Evolutionary conservation across 64 coral and sea anemone species (phyloP).

Genomic region (Actinia tenebrosa): DNA sequence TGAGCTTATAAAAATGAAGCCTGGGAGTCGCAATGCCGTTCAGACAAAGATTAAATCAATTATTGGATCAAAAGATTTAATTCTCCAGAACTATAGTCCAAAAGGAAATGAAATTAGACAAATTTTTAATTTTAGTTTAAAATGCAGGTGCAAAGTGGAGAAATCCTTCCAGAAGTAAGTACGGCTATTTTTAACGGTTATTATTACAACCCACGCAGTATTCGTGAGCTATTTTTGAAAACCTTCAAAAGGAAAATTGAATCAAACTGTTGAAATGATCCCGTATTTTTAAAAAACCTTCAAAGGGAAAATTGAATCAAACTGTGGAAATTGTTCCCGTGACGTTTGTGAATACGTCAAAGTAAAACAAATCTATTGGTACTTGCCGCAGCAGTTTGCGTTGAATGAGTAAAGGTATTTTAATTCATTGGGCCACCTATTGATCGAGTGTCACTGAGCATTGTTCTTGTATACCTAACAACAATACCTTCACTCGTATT

Average conservation of each 20-base stretch:
- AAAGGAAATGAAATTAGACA: neutral
- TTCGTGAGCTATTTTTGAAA: neutral
- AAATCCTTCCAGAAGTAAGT: neutral
- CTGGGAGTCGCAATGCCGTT: neutral
- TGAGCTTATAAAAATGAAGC: too few species aligned
- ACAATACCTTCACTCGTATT: neutral
- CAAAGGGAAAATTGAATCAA: neutral
- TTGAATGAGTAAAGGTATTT: neutral
- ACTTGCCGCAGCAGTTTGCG: neutral
- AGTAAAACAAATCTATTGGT: neutral
- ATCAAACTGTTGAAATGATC: neutral
- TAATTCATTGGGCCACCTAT: neutral
- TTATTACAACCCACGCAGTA: neutral
- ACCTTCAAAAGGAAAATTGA: neutral
- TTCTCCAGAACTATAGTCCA: neutral
- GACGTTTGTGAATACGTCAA: neutral
- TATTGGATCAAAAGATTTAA: neutral
- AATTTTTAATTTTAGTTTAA: too few species aligned
- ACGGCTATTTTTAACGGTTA: neutral
- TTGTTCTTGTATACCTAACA: neutral
- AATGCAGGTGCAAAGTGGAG: slow-evolving; percentile 4
- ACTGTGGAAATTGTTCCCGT: neutral
- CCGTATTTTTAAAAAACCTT: neutral
- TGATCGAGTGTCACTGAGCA: neutral
- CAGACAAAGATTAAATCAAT: neutral